Percentiles rank a stretch among this genome's conserved stretches.
Evolutionary conservation across 1,140 invertebrate genomes (phyloP).

Genomic region (Dinothrombium tinctorium): DNA sequence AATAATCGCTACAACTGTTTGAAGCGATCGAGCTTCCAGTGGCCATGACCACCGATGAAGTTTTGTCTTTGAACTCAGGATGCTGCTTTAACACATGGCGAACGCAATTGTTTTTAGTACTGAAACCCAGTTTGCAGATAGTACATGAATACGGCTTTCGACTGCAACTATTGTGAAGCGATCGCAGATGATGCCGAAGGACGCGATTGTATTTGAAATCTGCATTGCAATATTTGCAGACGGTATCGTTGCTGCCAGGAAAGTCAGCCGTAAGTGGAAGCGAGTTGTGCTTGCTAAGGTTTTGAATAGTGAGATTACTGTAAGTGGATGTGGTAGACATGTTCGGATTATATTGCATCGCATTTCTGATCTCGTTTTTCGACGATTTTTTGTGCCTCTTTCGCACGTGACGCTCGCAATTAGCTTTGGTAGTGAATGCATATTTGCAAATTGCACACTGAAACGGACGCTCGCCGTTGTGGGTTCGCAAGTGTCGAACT

Average conservation of each 20-base stretch:
- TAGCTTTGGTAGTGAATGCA: constrained; percentile 83
- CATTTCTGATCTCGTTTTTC: constrained; percentile 22
- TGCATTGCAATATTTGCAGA: constrained; percentile 25
- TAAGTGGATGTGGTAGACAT: neutral
- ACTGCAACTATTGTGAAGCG: constrained; percentile 21
- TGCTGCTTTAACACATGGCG: constrained; percentile 24
- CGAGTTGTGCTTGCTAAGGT: neutral
- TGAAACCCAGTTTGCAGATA: constrained; percentile 23
- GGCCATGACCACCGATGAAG: neutral
- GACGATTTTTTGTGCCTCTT: constrained; percentile 58
- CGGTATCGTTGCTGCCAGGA: constrained; percentile 17
- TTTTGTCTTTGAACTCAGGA: constrained; percentile 17
- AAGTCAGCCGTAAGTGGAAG: constrained; percentile 9
- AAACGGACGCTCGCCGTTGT: constrained; percentile 81
- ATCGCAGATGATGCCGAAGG: constrained; percentile 23
- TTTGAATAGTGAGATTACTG: neutral
- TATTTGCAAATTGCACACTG: constrained; percentile 80
- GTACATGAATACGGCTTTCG: constrained; percentile 23
- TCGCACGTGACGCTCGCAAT: constrained; percentile 39
- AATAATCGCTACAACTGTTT: neutral
- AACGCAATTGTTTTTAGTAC: constrained; percentile 24
- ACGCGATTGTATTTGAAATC: constrained; percentile 25
- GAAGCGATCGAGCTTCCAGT: neutral
- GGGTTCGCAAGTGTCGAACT: constrained; percentile 64
- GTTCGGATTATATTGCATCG: constrained; percentile 17